Evolutionary conservation across 2,888 invertebrate genomes (phyloP).

Genomic region (Pomacea canaliculata): DNA sequence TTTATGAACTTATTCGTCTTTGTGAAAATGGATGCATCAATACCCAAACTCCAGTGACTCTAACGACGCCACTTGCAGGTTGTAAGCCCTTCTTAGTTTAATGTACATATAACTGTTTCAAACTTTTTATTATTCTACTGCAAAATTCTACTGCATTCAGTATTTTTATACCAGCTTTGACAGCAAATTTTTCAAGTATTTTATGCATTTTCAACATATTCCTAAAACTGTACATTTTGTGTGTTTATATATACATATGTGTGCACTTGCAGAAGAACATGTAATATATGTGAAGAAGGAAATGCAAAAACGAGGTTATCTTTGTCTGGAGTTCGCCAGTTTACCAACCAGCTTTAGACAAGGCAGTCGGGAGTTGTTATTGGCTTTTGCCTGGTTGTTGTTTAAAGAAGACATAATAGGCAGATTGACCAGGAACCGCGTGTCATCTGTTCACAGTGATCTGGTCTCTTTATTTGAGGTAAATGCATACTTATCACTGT

Average conservation of each 20-base stretch:
- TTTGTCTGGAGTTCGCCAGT: slow-evolving; percentile 51
- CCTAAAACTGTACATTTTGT: neutral
- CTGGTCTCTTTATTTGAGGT: slow-evolving; percentile 16
- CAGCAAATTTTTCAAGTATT: too few relatives aligned
- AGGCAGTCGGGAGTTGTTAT: slow-evolving; percentile 64
- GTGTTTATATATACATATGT: neutral
- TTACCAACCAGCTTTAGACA: slow-evolving; percentile 55
- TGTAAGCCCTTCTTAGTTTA: too few relatives aligned
- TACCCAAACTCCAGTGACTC: too few relatives aligned
- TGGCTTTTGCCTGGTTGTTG: slow-evolving; percentile 66
- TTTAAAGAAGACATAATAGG: slow-evolving; percentile 59
- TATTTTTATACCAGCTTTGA: too few relatives aligned
- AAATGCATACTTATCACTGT: neutral
- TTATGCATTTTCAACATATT: too few relatives aligned
- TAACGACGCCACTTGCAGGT: neutral
- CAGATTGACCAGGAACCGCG: slow-evolving; percentile 55
- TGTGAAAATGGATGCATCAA: too few relatives aligned
- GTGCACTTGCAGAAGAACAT: slow-evolving; percentile 48
- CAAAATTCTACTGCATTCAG: too few relatives aligned
- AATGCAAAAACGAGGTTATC: slow-evolving; percentile 59
- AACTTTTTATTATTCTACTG: too few relatives aligned
- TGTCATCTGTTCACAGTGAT: slow-evolving; percentile 48
- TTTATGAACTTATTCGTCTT: too few relatives aligned
- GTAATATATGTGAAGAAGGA: slow-evolving; percentile 62
- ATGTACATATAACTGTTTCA: too few relatives aligned